These are phyloP conservation scores for Anastrepha ludens DNA, from an alignment of 1,140 invertebrate genomes.

Conservation along the genomic window DNA sequence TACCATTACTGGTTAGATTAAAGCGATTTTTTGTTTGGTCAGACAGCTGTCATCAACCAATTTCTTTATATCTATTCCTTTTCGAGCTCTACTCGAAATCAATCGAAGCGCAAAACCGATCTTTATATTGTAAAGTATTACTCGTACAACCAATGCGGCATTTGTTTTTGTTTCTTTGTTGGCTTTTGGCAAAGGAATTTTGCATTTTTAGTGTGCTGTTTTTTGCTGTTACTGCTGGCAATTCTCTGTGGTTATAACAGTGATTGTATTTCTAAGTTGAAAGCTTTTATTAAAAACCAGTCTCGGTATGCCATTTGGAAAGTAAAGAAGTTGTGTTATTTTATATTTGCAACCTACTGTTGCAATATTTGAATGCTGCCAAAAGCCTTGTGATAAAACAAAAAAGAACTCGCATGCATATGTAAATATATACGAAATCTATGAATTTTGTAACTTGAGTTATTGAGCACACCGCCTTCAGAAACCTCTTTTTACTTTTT, in stretches of 20 bases:
- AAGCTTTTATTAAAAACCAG: conserved; percentile 22
- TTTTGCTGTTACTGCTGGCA: neutral
- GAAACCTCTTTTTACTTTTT: no score
- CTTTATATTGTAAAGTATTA: neutral
- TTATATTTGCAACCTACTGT: neutral
- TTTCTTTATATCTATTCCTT: no score
- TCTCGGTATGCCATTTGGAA: neutral
- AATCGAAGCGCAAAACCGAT: neutral
- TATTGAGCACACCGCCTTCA: no score
- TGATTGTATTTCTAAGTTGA: neutral
- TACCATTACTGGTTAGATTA: neutral
- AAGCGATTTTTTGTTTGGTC: neutral
- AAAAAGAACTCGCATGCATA: no score
- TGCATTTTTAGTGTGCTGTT: neutral
- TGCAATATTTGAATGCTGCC: neutral
- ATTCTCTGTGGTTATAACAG: neutral
- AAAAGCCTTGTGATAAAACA: neutral
- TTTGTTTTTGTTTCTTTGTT: neutral
- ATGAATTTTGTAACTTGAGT: no score
- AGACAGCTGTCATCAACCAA: neutral
- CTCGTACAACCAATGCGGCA: no score
- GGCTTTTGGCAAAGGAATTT: neutral
- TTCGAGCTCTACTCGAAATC: neutral
- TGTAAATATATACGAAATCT: no score
- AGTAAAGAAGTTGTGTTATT: neutral